A percentile compares a stretch with the other conserved stretches of the same genome.
These are phyloP conservation scores for Chymomyza amoena DNA, from an alignment of 2,888 invertebrate species.

Conservation along the genomic window DNA sequence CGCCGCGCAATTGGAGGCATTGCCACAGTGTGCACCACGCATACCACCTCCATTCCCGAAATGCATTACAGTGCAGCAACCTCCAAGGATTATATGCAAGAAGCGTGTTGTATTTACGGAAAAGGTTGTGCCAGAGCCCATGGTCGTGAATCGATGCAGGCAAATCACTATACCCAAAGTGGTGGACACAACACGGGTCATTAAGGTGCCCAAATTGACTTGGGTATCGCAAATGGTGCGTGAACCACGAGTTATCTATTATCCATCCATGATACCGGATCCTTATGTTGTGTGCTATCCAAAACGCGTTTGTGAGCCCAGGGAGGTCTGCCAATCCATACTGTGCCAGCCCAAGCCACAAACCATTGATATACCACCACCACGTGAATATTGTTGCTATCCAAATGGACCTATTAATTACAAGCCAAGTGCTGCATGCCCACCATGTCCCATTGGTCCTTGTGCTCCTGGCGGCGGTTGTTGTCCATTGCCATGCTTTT, in stretches of 20 bases:
- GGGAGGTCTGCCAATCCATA: constrained; percentile 75
- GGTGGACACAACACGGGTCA: constrained; percentile 74
- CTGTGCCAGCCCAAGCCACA: constrained; percentile 77
- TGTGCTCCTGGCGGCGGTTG: constrained; percentile 57
- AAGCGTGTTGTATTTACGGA: constrained; percentile 76
- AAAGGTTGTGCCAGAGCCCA: constrained; percentile 72
- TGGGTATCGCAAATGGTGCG: constrained; percentile 76
- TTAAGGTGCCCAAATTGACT: constrained; percentile 72
- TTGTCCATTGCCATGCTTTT: constrained; percentile 67
- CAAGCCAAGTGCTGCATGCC: constrained; percentile 69
- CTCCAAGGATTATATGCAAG: constrained; percentile 73
- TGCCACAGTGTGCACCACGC: constrained; percentile 75
- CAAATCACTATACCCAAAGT: constrained; percentile 75
- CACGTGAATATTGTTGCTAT: constrained; percentile 75
- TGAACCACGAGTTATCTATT: constrained; percentile 75
- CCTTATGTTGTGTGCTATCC: constrained; percentile 76
- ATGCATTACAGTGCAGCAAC: constrained; percentile 76
- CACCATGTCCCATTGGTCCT: constrained; percentile 66
- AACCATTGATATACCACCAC: constrained; percentile 75
- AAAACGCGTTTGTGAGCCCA: constrained; percentile 73
- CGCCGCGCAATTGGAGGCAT: constrained; percentile 70
- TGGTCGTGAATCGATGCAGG: constrained; percentile 74
- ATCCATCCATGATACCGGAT: constrained; percentile 74
- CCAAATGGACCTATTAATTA: constrained; percentile 73
- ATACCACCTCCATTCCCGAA: constrained; percentile 73